phyloP scores from a whole-genome alignment of 2,797 vertebrate genomes.

The Premnoplex brunnescens region DNA sequence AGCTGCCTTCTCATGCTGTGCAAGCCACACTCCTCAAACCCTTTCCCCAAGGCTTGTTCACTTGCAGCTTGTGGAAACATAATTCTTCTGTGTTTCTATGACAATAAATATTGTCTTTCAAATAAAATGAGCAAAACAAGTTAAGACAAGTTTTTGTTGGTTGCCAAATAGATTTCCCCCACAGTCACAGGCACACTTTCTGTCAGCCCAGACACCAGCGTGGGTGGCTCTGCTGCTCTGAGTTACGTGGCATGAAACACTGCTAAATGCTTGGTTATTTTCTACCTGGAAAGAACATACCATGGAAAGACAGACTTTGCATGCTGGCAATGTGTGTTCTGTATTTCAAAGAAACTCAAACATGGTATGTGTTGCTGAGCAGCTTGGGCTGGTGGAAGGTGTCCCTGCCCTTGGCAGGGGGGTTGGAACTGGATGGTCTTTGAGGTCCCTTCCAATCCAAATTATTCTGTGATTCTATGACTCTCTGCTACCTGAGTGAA shows the following conservation, averaged over 20 bases:
- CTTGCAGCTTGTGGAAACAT: background rate
- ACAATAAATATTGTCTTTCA: background rate
- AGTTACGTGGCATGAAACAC: background rate
- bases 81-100: background rate
- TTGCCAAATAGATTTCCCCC: background rate
- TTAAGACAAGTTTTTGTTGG: background rate
- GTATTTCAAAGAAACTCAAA: background rate
- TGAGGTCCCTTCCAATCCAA: background rate
- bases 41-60: background rate
- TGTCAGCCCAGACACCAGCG: background rate
- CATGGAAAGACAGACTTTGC: background rate
- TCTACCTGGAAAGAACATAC: background rate
- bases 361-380: background rate
- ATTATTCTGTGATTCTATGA: background rate
- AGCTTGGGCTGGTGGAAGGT: background rate
- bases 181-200: background rate
- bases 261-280: background rate
- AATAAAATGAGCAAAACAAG: background rate
- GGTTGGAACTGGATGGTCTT: background rate
- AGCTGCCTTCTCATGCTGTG: fast-evolving
- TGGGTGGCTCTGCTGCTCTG: background rate
- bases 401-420: background rate
- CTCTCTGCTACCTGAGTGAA: background rate
- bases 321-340: background rate
- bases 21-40: fast-evolving